Evolutionary conservation across 2,888 invertebrate genomes (phyloP), one percentile per base, ranked within the genome.

Genomic region (Listrodromus nycthemerus): DNA sequence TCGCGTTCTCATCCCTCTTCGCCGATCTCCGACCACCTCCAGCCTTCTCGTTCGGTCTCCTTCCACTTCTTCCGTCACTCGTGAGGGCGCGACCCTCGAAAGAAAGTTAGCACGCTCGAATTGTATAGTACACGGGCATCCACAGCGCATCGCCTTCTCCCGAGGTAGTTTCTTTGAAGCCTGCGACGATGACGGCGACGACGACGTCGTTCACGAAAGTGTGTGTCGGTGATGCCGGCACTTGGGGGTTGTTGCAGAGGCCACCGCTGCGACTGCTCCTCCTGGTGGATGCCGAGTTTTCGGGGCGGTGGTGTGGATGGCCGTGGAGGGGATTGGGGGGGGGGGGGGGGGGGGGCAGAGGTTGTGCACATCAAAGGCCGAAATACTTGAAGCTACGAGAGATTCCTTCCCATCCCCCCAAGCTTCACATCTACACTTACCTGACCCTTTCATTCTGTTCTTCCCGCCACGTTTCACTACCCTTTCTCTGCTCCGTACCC

Each of bases 281-380:
- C 67, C 78, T 79, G 65, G 75, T 66, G 78, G 78, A 78, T 84
- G 74, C 74, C 65, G 80, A 82, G 82, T 84, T 82, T 84, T 69
- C 87, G 82, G 82, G 88, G 88, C 86, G 88, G 89, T 90, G 90
- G 89, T 83, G 41, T 13, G 41, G 41, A 3, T 3, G 41, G 87
- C 81, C 88, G 88, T 88, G 86, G 88, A 88, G 90, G 90, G 89
- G n/a, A n/a, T n/a, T n/a, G 84, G 33, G 33, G 33, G 33, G 2
- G 41, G 41, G 87, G 80, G 88, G 88, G 88, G 86, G 88, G 89
- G 90, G 90, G 89, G 87, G 89, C 61, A 61, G 61, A 61, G 90
- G 89, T 90, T 89, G 41, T 16, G 90, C 89, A 90, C 90, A 93
- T 92, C 92, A 92, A 93, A 93, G 93, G 89, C 89, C 89, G 91